Base-by-base conservation (phyloP, 2,113 vertebrate species). In the Strix aluco region DNA sequence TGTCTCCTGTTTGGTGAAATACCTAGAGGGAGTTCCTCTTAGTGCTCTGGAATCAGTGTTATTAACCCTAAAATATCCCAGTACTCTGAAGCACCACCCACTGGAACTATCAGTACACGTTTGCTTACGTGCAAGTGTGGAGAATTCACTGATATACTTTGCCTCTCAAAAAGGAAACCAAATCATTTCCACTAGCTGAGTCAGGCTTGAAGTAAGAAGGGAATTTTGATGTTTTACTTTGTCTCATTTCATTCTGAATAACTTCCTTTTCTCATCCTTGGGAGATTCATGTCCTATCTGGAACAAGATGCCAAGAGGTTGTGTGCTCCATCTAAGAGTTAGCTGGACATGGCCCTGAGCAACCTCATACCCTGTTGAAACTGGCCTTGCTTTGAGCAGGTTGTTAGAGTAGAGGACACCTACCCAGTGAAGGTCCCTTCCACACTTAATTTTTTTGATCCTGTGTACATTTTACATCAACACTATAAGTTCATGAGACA, bases 101-200 rank as follows among this genome's bases (percentile, higher is more conserved):
- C 19, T 46, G 52, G 10, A 75, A 46, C 9, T 26, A 11, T 40
- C n/a, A 54, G 13, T 34, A 47, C 15, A 13, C 14, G 10, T 40
- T 34, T 85, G 5, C 22, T 34, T 22, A 29, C 0, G 0, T 9
- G 3, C 21, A 57, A 55, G 38, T 36, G 61, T 2, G 1, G 38
- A 58, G 17, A 19, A 42, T n/a, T 75, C 62, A 42, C 23, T 86
- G 47, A 49, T 32, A 8, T 0, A 34, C 14, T 59, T 36, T 36
- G 18, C 25, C 26, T 86, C n/a, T 88, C 32, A 44, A 55, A 89
- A 69, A 42, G 9, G 5, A 89, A 51, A 77, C 11, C 6, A 72
- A 27, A 83, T 52, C 2, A 29, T 63, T 84, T 84, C 44, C 59
- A 5, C 26, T 42, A 62, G 12, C 17, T 30, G 4, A 83, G 20